Percentiles rank a stretch among this genome's conserved stretches.
Evolutionary conservation across 2,797 vertebrate genomes (phyloP).

Genomic region (Gallinago stenura): DNA sequence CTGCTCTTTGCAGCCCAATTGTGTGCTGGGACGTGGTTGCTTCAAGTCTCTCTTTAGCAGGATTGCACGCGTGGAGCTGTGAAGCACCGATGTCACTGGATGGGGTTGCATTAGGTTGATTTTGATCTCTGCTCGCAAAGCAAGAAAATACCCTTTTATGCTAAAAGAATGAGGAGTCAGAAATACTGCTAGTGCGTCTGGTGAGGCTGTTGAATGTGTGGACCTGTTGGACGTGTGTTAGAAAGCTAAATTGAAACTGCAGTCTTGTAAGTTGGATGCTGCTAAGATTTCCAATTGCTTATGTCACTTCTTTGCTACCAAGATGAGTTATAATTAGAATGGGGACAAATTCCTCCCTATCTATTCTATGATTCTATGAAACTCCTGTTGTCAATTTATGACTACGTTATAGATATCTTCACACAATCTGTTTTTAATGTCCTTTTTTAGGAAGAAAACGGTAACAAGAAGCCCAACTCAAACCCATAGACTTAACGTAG

Average conservation of each 20-base stretch:
- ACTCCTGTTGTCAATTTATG: accelerated
- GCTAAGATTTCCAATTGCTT: neutral
- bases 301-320: neutral
- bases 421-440: neutral
- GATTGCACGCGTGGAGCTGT: neutral
- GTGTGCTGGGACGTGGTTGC: neutral
- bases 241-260: neutral
- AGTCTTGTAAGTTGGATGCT: neutral
- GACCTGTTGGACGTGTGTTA: neutral
- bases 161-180: neutral
- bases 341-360: neutral
- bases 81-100: neutral
- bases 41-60: neutral
- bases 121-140: neutral
- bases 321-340: neutral
- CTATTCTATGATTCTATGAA: neutral
- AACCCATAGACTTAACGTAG: neutral
- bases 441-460: neutral
- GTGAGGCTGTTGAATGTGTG: neutral
- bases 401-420: neutral
- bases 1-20: neutral
- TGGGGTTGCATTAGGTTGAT: neutral
- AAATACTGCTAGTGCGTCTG: neutral
- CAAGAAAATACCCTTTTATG: neutral
- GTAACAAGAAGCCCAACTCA: neutral